phyloP scores from a whole-genome alignment of 2,797 vertebrate genomes.

The Micromesistius poutassou region DNA sequence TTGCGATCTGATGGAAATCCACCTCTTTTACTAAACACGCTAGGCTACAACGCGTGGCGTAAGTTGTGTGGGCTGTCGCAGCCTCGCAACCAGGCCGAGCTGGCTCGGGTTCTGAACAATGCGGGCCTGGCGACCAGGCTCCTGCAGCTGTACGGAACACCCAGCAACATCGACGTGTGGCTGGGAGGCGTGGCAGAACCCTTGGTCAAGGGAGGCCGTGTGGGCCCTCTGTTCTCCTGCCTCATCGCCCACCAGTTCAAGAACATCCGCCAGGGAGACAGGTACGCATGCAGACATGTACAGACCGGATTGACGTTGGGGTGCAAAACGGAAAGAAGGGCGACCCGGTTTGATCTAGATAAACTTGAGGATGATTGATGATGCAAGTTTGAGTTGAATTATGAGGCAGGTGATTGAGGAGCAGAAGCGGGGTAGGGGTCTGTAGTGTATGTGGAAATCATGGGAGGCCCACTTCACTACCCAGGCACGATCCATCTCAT shows the following conservation, averaged over 20 bases:
- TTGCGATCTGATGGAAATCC: too few relatives aligned
- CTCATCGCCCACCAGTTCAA: conserved; percentile 84
- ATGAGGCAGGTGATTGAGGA: neutral
- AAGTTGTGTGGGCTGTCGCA: conserved; percentile 79
- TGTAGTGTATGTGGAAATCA: conserved; percentile 21
- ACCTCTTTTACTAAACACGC: neutral
- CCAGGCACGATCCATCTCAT: neutral
- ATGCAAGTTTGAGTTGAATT: neutral
- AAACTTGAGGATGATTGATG: neutral
- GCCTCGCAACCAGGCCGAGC: conserved; percentile 66
- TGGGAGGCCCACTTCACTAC: neutral
- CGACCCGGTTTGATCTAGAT: neutral
- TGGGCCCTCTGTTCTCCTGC: conserved; percentile 85
- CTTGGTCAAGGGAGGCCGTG: conserved; percentile 71
- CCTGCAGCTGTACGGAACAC: conserved; percentile 75
- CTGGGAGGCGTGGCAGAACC: conserved; percentile 82
- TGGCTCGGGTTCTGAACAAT: conserved; percentile 74
- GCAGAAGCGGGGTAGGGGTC: neutral
- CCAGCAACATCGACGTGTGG: conserved; percentile 88
- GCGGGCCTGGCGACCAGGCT: conserved; percentile 66
- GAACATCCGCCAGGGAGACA: conserved; percentile 81
- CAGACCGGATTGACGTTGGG: neutral
- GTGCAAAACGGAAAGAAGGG: neutral
- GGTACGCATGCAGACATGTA: conserved; percentile 58
- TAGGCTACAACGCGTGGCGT: conserved; percentile 88